phyloP scores from a whole-genome alignment of 2,113 vertebrate species.

The Oostethus manadensis region DNA sequence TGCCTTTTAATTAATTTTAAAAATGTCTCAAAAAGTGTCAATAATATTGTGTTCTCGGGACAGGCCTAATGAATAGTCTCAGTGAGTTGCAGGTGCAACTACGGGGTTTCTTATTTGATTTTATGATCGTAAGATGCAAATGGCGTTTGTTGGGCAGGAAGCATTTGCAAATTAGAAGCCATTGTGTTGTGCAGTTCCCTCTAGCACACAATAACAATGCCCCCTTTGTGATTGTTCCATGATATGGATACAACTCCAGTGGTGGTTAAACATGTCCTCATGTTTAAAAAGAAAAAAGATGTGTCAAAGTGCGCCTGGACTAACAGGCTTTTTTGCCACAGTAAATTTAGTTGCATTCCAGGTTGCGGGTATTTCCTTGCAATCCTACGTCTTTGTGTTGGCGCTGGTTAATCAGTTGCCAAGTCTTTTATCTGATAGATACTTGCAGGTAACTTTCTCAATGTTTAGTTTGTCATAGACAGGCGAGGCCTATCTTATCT shows the following conservation, averaged over 20 bases:
- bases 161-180: too few species aligned
- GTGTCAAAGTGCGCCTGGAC: background rate
- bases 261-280: too few species aligned
- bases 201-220: background rate
- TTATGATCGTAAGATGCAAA: too few species aligned
- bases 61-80: too few species aligned
- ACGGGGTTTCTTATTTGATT: too few species aligned
- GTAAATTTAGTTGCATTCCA: background rate
- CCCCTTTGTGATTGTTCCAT: background rate
- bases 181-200: too few species aligned
- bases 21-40: too few species aligned
- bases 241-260: too few species aligned
- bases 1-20: too few species aligned
- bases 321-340: background rate
- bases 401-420: slow-evolving; percentile 42
- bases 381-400: background rate
- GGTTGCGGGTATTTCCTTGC: background rate
- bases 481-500: slow-evolving; percentile 15
- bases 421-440: slow-evolving; percentile 25
- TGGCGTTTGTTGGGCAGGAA: too few species aligned
- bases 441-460: slow-evolving; percentile 7
- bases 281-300: background rate
- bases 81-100: too few species aligned
- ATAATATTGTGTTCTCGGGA: too few species aligned
- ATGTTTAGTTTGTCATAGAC: slow-evolving; percentile 6